Evolutionary conservation across 2,797 vertebrate genomes (phyloP).

Genomic region (Microchirus variegatus): DNA sequence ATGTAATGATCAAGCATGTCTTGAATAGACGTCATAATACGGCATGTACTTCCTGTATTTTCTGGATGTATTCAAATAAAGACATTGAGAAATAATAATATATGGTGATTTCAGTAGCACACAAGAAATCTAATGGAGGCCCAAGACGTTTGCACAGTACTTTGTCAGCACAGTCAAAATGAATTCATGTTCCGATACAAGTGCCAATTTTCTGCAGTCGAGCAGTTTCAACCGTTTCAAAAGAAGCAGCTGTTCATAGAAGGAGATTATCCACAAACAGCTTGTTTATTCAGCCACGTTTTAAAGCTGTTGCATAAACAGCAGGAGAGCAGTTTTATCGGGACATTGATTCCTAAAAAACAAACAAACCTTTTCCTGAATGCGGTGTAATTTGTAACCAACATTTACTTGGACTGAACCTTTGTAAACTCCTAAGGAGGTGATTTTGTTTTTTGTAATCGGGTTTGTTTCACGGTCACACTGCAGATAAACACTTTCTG

Average conservation of each 20-base stretch:
- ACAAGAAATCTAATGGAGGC: too few relatives aligned
- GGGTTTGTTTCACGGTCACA: neutral
- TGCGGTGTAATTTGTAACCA: neutral
- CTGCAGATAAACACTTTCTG: neutral
- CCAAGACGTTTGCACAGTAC: too few relatives aligned
- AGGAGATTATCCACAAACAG: constrained; percentile 35
- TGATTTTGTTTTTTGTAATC: neutral
- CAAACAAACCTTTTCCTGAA: neutral
- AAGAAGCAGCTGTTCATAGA: constrained; percentile 34
- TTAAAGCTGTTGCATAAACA: constrained; percentile 33
- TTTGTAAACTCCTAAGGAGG: neutral
- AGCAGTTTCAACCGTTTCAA: constrained; percentile 44
- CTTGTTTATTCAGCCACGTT: constrained; percentile 25
- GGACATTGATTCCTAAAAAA: constrained; percentile 18
- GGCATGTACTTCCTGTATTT: too few relatives aligned
- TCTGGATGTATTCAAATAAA: too few relatives aligned
- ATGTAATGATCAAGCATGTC: too few relatives aligned
- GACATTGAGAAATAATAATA: too few relatives aligned
- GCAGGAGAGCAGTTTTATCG: constrained; percentile 24
- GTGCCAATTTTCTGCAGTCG: constrained; percentile 36
- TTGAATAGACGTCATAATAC: too few relatives aligned
- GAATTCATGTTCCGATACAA: constrained; percentile 42
- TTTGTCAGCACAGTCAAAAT: constrained; percentile 24
- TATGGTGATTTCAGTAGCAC: too few relatives aligned
- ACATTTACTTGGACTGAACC: neutral